phyloP scores from a whole-genome alignment of 2,797 vertebrate genomes.

The Smutsia temminckii region DNA sequence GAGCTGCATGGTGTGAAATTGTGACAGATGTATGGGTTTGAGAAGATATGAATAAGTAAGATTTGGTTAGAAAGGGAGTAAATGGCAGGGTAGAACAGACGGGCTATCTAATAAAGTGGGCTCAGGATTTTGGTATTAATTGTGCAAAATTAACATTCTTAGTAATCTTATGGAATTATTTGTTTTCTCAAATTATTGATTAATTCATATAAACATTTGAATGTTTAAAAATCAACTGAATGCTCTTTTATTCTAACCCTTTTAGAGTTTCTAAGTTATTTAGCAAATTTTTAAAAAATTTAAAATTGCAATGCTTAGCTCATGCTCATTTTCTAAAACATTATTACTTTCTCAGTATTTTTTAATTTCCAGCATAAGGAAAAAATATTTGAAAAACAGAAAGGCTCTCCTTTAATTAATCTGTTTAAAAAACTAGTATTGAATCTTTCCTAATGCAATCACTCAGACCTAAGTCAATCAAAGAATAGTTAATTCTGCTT shows the following conservation, averaged over 20 bases:
- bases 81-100: neutral
- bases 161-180: neutral
- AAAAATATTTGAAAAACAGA: constrained; percentile 14
- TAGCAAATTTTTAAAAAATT: neutral
- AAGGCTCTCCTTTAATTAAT: neutral
- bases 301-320: neutral
- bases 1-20: neutral
- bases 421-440: neutral
- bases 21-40: neutral
- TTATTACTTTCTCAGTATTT: neutral
- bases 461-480: neutral
- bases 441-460: neutral
- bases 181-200: neutral
- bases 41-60: neutral
- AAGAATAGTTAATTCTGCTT: neutral
- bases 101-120: neutral
- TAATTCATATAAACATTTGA: neutral
- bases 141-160: neutral
- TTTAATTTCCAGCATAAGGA: neutral
- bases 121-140: neutral
- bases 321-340: constrained; percentile 18
- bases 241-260: neutral
- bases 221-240: neutral
- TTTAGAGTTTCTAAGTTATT: neutral
- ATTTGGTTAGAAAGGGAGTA: neutral